A percentile compares a stretch with the other conserved stretches of the same genome.
phyloP scores from a whole-genome alignment of 2,113 vertebrate genomes.

The Ia io region DNA sequence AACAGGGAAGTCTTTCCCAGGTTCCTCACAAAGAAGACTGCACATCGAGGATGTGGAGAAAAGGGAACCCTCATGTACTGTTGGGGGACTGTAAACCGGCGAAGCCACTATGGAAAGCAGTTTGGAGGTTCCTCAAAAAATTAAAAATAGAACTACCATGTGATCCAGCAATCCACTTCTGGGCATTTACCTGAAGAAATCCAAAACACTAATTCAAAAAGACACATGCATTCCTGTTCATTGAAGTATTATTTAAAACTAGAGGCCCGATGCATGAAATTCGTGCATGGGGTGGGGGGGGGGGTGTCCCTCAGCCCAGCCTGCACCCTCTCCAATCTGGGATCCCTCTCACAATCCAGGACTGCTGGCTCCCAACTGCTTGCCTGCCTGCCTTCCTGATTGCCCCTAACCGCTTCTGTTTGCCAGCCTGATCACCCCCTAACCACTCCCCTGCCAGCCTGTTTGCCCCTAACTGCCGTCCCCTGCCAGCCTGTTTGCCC shows the following conservation, averaged over 20 bases:
- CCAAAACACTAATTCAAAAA: not conserved
- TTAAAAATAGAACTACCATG: not conserved
- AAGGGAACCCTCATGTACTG: not conserved
- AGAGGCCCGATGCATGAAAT: no score
- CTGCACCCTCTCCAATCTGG: no score
- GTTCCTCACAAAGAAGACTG: not conserved
- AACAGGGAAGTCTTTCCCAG: not conserved
- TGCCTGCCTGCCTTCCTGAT: no score
- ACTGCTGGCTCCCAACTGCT: no score
- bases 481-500: no score
- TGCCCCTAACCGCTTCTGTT: no score
- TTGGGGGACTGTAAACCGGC: not conserved
- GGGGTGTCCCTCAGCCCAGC: no score
- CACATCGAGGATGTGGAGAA: not conserved
- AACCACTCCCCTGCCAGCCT: no score
- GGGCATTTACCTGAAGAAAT: not conserved
- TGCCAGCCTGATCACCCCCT: no score
- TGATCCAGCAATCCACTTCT: not conserved
- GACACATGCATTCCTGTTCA: not conserved
- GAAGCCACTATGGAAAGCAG: not conserved
- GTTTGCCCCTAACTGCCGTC: no score
- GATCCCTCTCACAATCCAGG: no score
- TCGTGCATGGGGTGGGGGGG: no score
- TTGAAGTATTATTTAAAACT: not conserved
- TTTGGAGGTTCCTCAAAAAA: not conserved